Evolutionary conservation across 2,113 vertebrate species (phyloP), one percentile per base, ranked within the genome.

Genomic region (Albula glossodonta): DNA sequence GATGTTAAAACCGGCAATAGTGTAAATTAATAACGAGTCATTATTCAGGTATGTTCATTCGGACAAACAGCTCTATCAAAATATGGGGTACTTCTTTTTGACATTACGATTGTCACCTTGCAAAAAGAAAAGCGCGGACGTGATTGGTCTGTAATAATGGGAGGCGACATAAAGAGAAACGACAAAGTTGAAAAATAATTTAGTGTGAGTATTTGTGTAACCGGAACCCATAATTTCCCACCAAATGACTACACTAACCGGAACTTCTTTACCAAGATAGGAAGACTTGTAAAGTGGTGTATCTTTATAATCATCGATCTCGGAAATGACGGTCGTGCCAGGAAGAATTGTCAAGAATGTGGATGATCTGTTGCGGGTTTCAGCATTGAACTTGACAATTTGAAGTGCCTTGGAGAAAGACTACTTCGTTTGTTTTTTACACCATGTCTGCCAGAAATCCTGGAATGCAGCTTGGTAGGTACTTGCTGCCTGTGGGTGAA

Each of bases 391-490:
- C 41, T 9, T 48, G 8, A 13, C n/a, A 41, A 31, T 31, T 83
- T 60, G 0, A 31, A 57, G 22, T 60, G 52, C 1, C 25, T 52
- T 56, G 13, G 3, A 83, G 41, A 60, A 9, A 19, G 51, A 22
- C 31, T 19, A 51, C 31, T 19, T 3, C 5, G 15, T 66, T 15
- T 2, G 19, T 6, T 70, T 49, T 50, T 31, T 53, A 82, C 15
- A 87, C 31, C 19, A 93, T 93, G 92, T 87, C 85, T 0, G 86
- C 81, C 13, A 92, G 91, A 89, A 93, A 93, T 60, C 89, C 90
- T 2, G 91, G 90, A 78, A 90, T 89, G 15, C 60, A 87, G 12
- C 74, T 93, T 52, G 92, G 92, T 93, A 81, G 90, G 90, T n/a
- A 9, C n/a, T 74, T 74, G 8, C 22, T 74, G 6, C 22, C 70